Evolutionary conservation across 2,797 vertebrate genomes (phyloP).

Genomic region (Diplodus sargus): DNA sequence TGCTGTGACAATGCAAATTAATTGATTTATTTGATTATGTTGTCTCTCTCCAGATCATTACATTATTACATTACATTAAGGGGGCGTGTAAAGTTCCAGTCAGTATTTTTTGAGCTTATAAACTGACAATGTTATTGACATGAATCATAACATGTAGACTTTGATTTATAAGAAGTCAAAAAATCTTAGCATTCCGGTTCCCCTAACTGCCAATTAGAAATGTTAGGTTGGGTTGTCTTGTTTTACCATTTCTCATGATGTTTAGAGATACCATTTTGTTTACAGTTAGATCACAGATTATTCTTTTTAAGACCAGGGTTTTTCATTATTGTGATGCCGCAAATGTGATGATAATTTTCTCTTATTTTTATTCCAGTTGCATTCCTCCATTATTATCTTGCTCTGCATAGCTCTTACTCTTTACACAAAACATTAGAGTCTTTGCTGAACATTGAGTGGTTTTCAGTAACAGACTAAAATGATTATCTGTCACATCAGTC

Average conservation of each 20-base stretch:
- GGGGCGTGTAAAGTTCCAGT: background rate
- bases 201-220: background rate
- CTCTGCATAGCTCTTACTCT: background rate
- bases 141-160: background rate
- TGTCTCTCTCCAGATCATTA: background rate
- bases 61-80: background rate
- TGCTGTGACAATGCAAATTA: conserved; percentile 1
- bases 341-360: background rate
- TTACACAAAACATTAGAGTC: background rate
- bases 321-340: background rate
- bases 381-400: background rate
- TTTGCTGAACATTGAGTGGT: background rate
- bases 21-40: background rate
- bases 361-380: background rate
- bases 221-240: background rate
- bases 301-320: background rate
- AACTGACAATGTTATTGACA: background rate
- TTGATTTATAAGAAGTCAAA: background rate
- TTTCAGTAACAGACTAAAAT: conserved; percentile 14
- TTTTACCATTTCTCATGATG: background rate
- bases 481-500: conserved; percentile 23
- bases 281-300: background rate
- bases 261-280: background rate
- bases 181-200: background rate
- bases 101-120: background rate